Conservation (phyloP, 2,888 invertebrate species). For the Drosophila paramelanica region DNA sequence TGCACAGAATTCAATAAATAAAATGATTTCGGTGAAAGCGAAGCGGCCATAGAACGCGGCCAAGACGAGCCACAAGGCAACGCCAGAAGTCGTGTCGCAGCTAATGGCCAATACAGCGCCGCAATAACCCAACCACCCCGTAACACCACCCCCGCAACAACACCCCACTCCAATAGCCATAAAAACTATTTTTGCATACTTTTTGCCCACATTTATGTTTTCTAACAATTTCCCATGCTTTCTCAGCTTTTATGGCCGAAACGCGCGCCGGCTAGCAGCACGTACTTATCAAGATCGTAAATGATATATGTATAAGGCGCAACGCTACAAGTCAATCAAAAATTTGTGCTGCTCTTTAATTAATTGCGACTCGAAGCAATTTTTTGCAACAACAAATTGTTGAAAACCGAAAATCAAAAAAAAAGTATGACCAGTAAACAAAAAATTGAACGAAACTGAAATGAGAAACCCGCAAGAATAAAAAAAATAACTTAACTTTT, state of each 20-base stretch:
- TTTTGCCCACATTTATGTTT: constrained; percentile 1
- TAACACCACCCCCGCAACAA: not conserved
- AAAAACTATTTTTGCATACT: constrained; percentile 36
- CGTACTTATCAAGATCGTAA: constrained; percentile 10
- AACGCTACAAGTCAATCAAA: constrained; percentile 8
- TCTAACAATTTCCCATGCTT: constrained; percentile 42
- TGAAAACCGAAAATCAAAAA: constrained; percentile 2
- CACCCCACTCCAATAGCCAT: not conserved
- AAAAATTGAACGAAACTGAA: constrained; percentile 36
- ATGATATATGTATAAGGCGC: constrained; percentile 7
- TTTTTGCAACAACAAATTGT: constrained; percentile 6
- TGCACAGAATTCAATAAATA: constrained; percentile 77
- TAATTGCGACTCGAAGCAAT: constrained; percentile 19
- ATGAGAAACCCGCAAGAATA: constrained; percentile 30
- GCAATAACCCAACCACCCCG: not conserved
- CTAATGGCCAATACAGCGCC: constrained; percentile 58
- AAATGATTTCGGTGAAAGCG: constrained; percentile 77
- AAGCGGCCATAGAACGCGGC: constrained; percentile 53
- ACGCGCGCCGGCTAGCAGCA: constrained; percentile 8
- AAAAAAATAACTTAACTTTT: constrained; percentile 16
- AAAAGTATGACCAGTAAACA: not conserved
- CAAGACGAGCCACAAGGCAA: constrained; percentile 15
- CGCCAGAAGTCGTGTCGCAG: constrained; percentile 61
- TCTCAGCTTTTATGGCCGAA: constrained; percentile 28
- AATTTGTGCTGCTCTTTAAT: constrained; percentile 20